phyloP scores from a whole-genome alignment of 2,113 vertebrate genomes.

The Lasiurus borealis region DNA sequence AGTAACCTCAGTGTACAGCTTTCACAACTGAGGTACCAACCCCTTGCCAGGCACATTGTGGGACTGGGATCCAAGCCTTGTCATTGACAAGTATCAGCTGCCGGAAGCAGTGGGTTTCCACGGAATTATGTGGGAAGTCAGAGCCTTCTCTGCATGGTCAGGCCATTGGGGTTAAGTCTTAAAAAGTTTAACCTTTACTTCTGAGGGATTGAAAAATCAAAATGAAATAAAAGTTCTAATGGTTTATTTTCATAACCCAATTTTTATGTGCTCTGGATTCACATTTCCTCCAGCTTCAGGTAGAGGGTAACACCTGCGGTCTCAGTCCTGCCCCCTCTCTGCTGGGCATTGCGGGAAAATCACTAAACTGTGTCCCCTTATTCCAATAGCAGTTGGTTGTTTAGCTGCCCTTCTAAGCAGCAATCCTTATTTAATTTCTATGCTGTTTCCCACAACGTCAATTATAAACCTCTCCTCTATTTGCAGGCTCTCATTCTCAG shows the following conservation, averaged over 20 bases:
- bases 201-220: background rate
- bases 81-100: background rate
- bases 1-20: background rate
- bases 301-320: rapidly evolving
- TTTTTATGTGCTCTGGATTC: background rate
- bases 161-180: background rate
- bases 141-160: background rate
- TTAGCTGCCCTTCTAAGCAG: background rate
- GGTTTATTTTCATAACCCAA: background rate
- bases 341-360: background rate
- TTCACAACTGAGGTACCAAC: background rate
- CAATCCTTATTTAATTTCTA: background rate
- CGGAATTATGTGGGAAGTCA: background rate
- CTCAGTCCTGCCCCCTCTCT: background rate
- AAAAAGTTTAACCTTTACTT: background rate
- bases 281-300: background rate
- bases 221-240: background rate
- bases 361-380: background rate
- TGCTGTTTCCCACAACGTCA: background rate
- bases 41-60: background rate
- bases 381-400: background rate
- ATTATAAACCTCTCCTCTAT: background rate
- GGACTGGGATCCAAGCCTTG: background rate
- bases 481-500: background rate
- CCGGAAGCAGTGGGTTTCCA: background rate